phyloP scores from a whole-genome alignment of 2,113 vertebrate genomes.

The Danionella cerebrum region DNA sequence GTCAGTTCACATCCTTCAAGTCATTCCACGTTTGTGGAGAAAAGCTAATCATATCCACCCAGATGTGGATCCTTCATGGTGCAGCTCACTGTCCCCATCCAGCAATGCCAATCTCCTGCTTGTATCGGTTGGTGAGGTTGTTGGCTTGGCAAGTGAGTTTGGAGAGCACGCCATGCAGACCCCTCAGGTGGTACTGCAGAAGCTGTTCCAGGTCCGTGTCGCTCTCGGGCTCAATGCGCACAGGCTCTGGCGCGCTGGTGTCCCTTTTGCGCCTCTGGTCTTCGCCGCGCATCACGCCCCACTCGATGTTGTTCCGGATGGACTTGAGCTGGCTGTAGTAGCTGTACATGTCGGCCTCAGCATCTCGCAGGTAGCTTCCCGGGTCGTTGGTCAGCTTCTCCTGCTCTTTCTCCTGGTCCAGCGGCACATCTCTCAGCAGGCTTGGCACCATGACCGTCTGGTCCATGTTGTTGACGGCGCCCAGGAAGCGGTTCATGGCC shows the following conservation, averaged over 20 bases:
- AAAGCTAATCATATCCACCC: not conserved
- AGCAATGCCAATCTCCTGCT: slow-evolving; percentile 86
- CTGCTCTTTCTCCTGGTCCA: slow-evolving; percentile 60
- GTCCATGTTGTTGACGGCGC: slow-evolving; percentile 97
- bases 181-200: slow-evolving; percentile 88
- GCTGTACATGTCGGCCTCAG: slow-evolving; percentile 87
- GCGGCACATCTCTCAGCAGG: slow-evolving; percentile 87
- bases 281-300: slow-evolving; percentile 72
- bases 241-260: slow-evolving; percentile 34
- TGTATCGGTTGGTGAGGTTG: slow-evolving; percentile 89
- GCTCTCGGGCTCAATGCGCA: slow-evolving; percentile 58
- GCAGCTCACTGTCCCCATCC: slow-evolving; percentile 76
- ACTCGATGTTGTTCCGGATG: slow-evolving; percentile 91
- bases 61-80: not conserved
- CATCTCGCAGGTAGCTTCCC: slow-evolving; percentile 37
- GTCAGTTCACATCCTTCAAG: not conserved
- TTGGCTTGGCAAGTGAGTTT: slow-evolving; percentile 90
- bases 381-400: slow-evolving; percentile 42
- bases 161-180: slow-evolving; percentile 85
- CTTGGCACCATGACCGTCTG: slow-evolving; percentile 96
- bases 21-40: not conserved
- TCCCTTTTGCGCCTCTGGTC: slow-evolving; percentile 73
- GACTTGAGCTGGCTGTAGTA: slow-evolving; percentile 92
- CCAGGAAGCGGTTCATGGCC: slow-evolving; percentile 94
- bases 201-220: slow-evolving; percentile 85